A percentile compares a stretch with the other conserved stretches of the same genome.
Evolutionary conservation across 2,113 vertebrate species (phyloP).

Genomic region (cattle (Bos taurus)): DNA sequence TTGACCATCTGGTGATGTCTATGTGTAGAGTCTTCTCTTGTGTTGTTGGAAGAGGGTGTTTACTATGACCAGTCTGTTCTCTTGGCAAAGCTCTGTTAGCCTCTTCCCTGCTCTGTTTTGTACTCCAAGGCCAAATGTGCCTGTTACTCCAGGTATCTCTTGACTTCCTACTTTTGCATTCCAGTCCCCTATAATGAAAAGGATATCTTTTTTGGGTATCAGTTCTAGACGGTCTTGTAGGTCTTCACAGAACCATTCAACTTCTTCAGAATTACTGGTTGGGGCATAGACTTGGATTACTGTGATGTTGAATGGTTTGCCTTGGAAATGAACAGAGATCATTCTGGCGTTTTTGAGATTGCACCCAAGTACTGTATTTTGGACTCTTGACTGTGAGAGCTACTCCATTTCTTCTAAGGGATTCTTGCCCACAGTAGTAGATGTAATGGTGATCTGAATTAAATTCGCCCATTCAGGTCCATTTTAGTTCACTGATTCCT

Average conservation of each 20-base stretch:
- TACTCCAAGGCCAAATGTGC: background rate
- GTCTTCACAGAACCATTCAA: background rate
- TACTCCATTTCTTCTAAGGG: background rate
- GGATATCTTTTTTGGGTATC: background rate
- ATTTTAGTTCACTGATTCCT: background rate
- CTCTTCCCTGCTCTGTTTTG: background rate
- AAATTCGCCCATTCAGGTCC: background rate
- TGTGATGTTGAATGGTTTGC: background rate
- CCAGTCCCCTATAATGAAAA: background rate
- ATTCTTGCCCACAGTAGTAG: background rate
- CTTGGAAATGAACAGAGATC: background rate
- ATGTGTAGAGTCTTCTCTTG: background rate
- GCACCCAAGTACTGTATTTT: background rate
- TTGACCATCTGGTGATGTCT: background rate
- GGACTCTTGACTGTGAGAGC: background rate
- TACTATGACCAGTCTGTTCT: background rate
- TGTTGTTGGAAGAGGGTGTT: background rate
- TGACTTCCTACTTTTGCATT: background rate
- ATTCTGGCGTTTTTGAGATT: background rate
- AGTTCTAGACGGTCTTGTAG: background rate
- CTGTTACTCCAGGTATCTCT: background rate
- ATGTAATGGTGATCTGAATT: background rate
- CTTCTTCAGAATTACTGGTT: background rate
- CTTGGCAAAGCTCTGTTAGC: background rate
- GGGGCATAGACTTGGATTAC: background rate